Evolutionary conservation across 2,888 invertebrate species (phyloP).

Genomic region (Gymnosoma rotundatum): DNA sequence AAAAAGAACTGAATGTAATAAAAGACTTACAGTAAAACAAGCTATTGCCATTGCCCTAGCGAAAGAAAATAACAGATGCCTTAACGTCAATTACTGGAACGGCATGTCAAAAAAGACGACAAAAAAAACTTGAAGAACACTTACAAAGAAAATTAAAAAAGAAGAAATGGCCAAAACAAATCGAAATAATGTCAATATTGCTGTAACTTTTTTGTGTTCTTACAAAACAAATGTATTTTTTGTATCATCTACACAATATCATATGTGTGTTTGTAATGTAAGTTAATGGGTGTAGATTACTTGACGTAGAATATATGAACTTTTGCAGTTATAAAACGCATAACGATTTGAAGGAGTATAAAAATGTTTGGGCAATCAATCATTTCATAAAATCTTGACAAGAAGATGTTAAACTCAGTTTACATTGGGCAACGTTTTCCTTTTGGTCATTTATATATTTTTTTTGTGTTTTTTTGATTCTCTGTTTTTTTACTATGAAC

Average conservation of each 20-base stretch:
- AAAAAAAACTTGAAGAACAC: constrained; percentile 11
- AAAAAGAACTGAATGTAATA: constrained; percentile 11
- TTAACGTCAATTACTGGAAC: constrained; percentile 70
- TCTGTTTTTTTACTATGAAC: not conserved
- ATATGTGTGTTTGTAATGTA: not conserved
- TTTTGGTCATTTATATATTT: too few species aligned
- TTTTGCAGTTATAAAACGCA: constrained; percentile 38
- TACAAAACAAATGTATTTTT: not conserved
- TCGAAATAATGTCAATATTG: constrained; percentile 59
- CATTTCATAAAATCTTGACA: constrained; percentile 7
- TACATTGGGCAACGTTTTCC: too few species aligned
- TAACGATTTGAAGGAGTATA: constrained; percentile 5
- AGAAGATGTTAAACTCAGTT: too few species aligned
- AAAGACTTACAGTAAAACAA: not conserved
- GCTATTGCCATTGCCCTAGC: constrained; percentile 23
- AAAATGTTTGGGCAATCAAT: constrained; percentile 47
- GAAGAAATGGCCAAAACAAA: constrained; percentile 54
- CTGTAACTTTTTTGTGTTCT: constrained; percentile 2
- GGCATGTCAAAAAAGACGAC: constrained; percentile 56
- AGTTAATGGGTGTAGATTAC: constrained; percentile 54
- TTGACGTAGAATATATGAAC: constrained; percentile 13
- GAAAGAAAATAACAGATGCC: constrained; percentile 51
- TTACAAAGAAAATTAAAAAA: constrained; percentile 47
- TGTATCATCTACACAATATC: too few species aligned
- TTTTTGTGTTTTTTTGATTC: too few species aligned